Conservation (phyloP, 1,140 invertebrate species). For the Zaprionus kolodkinae region DNA sequence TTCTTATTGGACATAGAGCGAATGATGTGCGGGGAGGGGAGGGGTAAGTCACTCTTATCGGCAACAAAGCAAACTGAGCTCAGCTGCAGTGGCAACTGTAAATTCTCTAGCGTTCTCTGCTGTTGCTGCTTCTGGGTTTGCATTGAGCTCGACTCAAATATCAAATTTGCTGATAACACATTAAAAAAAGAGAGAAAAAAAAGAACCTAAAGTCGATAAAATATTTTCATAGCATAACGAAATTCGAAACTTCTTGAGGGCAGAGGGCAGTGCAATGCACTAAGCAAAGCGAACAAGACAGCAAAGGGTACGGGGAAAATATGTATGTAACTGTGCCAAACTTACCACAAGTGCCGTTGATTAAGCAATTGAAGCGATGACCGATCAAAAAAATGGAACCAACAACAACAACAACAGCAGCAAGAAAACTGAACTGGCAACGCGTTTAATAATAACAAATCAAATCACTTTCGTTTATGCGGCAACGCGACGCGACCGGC, state of each 20-base stretch:
- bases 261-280: not conserved
- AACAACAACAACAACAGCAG: conserved; percentile 28
- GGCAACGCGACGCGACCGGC: conserved; percentile 59
- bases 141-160: conserved; percentile 51
- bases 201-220: conserved; percentile 35
- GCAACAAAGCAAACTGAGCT: conserved; percentile 11
- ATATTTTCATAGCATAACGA: conserved; percentile 27
- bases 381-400: conserved; percentile 39
- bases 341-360: conserved; percentile 76
- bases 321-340: conserved; percentile 54
- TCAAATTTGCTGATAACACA: conserved; percentile 67
- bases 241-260: conserved; percentile 47
- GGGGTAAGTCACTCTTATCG: conserved; percentile 25
- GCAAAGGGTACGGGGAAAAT: not conserved
- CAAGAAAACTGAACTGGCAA: not conserved
- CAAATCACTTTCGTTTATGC: conserved; percentile 74
- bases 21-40: not conserved
- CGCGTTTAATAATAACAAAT: conserved; percentile 52
- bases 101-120: conserved; percentile 11
- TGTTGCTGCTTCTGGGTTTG: conserved; percentile 2
- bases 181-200: conserved; percentile 28
- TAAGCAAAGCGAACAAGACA: conserved; percentile 7
- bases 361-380: conserved; percentile 74
- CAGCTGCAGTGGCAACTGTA: conserved; percentile 8
- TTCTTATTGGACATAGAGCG: conserved; percentile 25